Percentiles rank a stretch among this genome's conserved stretches.
Evolutionary conservation across 1,140 invertebrate genomes (phyloP).

Genomic region (Aleiodes sp.): DNA sequence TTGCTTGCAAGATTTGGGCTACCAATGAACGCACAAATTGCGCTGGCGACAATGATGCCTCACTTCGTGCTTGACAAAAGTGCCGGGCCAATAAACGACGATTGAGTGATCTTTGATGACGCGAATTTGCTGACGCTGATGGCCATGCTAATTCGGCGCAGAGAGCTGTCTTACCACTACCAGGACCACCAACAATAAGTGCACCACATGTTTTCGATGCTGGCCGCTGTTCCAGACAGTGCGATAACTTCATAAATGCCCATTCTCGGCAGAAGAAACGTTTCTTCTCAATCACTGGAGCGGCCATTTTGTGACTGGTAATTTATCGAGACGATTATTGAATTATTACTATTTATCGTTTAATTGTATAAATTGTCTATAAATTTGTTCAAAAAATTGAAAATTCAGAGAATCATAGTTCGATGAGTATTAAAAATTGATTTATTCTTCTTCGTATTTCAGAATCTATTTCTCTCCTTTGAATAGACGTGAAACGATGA

Average conservation of each 20-base stretch:
- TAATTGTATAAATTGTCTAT: background rate
- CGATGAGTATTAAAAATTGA: too few species aligned
- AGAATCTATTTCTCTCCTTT: too few species aligned
- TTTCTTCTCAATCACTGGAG: conserved; percentile 69
- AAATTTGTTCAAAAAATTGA: conserved; percentile 15
- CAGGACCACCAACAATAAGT: conserved; percentile 85
- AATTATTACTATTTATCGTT: background rate
- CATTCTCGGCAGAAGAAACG: conserved; percentile 88
- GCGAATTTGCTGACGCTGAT: conserved; percentile 71
- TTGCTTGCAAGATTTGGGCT: conserved; percentile 72
- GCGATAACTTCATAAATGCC: conserved; percentile 93
- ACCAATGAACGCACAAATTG: conserved; percentile 87
- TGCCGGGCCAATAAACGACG: conserved; percentile 82
- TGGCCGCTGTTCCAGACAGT: conserved; percentile 86
- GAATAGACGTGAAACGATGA: too few species aligned
- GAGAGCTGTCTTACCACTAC: conserved; percentile 86
- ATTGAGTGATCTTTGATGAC: conserved; percentile 78
- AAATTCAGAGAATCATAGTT: too few species aligned
- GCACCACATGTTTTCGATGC: conserved; percentile 82
- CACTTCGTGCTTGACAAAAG: conserved; percentile 76
- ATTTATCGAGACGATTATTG: too few species aligned
- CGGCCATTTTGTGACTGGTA: conserved; percentile 53
- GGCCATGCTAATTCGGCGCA: conserved; percentile 86
- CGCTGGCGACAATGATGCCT: conserved; percentile 74
- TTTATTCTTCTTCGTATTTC: too few species aligned